A percentile compares a stretch with the other conserved stretches of the same genome.
phyloP scores from a whole-genome alignment of 2,797 vertebrate genomes.

The Galago senegalensis region DNA sequence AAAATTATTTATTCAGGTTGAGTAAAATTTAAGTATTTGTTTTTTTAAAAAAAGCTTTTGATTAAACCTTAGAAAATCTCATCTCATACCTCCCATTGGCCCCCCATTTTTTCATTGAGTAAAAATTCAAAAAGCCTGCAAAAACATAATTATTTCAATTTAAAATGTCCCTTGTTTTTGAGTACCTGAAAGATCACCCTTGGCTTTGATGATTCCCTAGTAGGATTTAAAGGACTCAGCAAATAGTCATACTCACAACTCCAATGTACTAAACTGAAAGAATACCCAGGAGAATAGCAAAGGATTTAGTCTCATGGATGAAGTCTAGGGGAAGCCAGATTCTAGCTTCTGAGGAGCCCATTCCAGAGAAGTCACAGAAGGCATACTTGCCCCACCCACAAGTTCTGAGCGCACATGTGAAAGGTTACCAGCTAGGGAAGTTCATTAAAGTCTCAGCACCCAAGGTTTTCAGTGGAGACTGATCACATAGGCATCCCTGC shows the following conservation, averaged over 20 bases:
- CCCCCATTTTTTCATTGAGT: background rate
- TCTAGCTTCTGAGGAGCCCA: background rate
- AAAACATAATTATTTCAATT: background rate
- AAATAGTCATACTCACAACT: background rate
- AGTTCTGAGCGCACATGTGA: background rate
- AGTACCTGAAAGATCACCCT: too few relatives aligned
- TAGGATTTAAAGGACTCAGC: background rate
- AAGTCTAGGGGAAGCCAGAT: background rate
- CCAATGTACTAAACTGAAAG: background rate
- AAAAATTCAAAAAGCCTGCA: background rate
- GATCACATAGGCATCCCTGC: background rate
- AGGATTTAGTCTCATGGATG: background rate
- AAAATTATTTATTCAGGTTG: background rate
- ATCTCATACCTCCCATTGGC: background rate
- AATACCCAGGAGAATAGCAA: background rate
- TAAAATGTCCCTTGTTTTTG: background rate
- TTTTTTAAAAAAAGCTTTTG: background rate
- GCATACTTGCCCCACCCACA: background rate
- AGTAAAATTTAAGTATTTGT: background rate
- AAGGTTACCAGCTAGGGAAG: background rate
- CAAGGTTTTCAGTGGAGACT: background rate
- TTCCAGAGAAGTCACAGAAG: background rate
- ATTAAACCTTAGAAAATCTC: background rate
- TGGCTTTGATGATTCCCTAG: background rate
- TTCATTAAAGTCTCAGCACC: background rate